Evolutionary conservation across 2,113 vertebrate genomes (phyloP).

Genomic region (Sclerurus mexicanus): DNA sequence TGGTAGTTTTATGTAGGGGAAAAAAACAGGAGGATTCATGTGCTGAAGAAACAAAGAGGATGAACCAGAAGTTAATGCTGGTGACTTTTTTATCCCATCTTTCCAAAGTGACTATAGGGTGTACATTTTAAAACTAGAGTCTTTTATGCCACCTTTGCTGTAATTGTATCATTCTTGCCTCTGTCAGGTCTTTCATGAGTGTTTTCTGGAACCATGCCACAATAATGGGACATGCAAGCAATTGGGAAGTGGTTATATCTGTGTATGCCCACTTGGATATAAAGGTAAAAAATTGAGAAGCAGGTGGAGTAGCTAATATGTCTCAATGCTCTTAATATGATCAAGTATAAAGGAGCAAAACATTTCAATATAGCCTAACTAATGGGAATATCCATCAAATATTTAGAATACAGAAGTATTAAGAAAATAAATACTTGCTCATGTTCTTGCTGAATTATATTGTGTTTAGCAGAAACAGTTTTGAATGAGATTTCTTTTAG

Average conservation of each 20-base stretch:
- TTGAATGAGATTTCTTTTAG: neutral
- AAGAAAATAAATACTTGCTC: neutral
- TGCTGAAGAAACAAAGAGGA: neutral
- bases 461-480: neutral
- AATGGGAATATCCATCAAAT: neutral
- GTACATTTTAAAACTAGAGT: neutral
- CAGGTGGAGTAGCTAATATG: constrained; percentile 13
- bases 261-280: constrained; percentile 80
- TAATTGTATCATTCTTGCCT: neutral
- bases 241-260: constrained; percentile 89
- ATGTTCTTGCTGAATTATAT: neutral
- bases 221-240: constrained; percentile 94
- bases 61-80: neutral
- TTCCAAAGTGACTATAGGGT: neutral
- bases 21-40: neutral
- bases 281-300: constrained; percentile 69
- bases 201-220: constrained; percentile 92
- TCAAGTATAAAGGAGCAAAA: neutral
- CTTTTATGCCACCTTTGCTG: neutral
- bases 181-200: constrained; percentile 92
- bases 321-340: neutral
- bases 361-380: neutral
- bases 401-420: neutral
- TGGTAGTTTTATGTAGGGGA: neutral
- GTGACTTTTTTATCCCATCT: neutral